A percentile compares a stretch with the other conserved stretches of the same genome.
These are phyloP conservation scores for Gila robusta DNA, from an alignment of 2,797 vertebrate genomes.

Conservation along the genomic window DNA sequence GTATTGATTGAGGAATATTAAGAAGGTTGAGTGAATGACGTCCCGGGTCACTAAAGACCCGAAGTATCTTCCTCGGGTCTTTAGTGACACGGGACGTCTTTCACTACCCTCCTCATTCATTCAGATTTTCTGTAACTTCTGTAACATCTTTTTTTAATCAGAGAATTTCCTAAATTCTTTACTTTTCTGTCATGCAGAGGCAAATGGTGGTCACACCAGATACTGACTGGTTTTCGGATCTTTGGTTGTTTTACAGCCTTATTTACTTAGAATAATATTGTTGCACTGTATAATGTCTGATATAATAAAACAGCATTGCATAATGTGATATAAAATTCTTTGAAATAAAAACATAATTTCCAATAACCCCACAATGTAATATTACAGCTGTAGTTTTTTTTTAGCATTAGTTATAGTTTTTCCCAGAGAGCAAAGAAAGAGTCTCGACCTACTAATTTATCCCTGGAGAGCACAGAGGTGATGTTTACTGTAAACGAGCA, in stretches of 20 bases:
- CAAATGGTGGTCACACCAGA: no score
- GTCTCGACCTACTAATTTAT: slow-evolving; percentile 36
- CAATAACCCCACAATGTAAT: neutral
- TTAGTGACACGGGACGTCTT: no score
- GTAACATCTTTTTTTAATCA: neutral
- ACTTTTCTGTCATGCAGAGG: neutral
- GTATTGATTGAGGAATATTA: no score
- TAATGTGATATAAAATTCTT: neutral
- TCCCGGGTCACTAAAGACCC: no score
- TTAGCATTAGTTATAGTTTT: neutral
- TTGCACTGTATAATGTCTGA: neutral
- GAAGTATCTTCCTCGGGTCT: no score
- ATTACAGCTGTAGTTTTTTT: neutral
- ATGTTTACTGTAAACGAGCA: slow-evolving; percentile 32
- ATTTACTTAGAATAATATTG: neutral
- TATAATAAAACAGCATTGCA: neutral
- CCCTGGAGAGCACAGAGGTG: slow-evolving; percentile 38
- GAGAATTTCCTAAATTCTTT: neutral
- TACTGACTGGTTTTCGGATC: neutral
- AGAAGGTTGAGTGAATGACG: no score
- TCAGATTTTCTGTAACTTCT: slow-evolving; percentile 10
- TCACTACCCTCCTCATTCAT: no score
- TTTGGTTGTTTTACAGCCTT: neutral
- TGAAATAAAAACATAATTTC: neutral
- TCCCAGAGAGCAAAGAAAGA: slow-evolving; percentile 31